Evolutionary conservation across 2,113 vertebrate species (phyloP).

Genomic region (Mesembrinibis cayennensis): DNA sequence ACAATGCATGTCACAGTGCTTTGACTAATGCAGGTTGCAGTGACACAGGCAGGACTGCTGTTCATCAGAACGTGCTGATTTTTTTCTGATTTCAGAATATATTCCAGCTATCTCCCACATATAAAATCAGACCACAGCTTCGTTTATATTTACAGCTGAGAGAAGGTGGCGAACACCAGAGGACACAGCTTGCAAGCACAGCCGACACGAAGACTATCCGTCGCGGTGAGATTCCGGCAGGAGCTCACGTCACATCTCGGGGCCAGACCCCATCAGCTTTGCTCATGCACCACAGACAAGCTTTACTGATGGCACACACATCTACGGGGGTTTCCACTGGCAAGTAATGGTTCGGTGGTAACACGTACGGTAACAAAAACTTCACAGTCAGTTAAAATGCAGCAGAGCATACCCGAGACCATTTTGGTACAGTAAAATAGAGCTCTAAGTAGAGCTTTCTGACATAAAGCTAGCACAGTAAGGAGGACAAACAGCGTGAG

Average conservation of each 20-base stretch:
- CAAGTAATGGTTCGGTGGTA: not conserved
- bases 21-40: not conserved
- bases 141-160: not conserved
- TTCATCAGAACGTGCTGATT: not conserved
- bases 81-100: not conserved
- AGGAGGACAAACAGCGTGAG: not conserved
- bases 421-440: not conserved
- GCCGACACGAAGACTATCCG: rapidly evolving
- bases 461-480: not conserved
- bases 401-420: not conserved
- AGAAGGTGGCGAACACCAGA: not conserved
- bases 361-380: rapidly evolving
- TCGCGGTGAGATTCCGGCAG: rapidly evolving
- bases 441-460: not conserved
- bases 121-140: not conserved
- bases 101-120: not conserved
- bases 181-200: not conserved
- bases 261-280: not conserved
- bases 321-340: not conserved
- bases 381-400: not conserved
- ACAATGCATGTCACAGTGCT: not conserved
- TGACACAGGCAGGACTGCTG: not conserved
- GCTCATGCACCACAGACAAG: rapidly evolving
- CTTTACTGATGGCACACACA: not conserved
- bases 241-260: rapidly evolving